A percentile compares a stretch with the other conserved stretches of the same genome.
Conservation (phyloP, 2,797 vertebrate genomes). For the Leptatherina wallacei region DNA sequence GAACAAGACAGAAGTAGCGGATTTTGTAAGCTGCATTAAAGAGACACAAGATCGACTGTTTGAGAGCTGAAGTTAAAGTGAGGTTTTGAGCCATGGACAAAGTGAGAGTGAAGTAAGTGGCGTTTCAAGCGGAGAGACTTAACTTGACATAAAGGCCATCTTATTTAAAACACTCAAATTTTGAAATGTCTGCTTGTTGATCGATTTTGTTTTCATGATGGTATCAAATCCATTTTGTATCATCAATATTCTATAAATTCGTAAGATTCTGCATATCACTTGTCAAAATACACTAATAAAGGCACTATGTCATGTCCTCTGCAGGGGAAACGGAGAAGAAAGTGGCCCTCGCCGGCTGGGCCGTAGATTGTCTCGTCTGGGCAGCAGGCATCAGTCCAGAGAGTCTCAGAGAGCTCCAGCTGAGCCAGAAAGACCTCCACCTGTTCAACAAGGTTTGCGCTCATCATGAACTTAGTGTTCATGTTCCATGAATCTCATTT, state of each 20-base stretch:
- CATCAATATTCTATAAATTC: not conserved
- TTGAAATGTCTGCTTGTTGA: not conserved
- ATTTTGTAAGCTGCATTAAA: not conserved
- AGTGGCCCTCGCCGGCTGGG: conserved; percentile 69
- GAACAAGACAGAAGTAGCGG: not conserved
- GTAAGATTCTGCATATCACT: not conserved
- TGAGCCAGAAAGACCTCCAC: conserved; percentile 63
- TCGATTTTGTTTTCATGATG: not conserved
- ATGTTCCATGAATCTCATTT: not conserved
- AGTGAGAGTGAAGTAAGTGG: conserved; percentile 5
- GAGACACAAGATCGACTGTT: not conserved
- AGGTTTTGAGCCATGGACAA: not conserved
- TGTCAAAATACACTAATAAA: not conserved
- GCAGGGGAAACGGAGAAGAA: conserved; percentile 77
- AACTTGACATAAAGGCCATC: not conserved
- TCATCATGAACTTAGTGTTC: not conserved
- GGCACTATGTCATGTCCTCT: not conserved
- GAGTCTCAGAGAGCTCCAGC: conserved; percentile 72
- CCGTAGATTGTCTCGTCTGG: conserved; percentile 77
- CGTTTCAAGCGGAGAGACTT: not conserved
- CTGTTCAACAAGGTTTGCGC: conserved; percentile 61
- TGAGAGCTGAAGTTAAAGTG: not conserved
- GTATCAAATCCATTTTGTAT: not conserved
- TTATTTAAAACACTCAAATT: not conserved
- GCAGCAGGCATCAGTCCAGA: conserved; percentile 74